Evolutionary conservation across 2,113 vertebrate species (phyloP).

Genomic region (Rhinichthys klamathensis): DNA sequence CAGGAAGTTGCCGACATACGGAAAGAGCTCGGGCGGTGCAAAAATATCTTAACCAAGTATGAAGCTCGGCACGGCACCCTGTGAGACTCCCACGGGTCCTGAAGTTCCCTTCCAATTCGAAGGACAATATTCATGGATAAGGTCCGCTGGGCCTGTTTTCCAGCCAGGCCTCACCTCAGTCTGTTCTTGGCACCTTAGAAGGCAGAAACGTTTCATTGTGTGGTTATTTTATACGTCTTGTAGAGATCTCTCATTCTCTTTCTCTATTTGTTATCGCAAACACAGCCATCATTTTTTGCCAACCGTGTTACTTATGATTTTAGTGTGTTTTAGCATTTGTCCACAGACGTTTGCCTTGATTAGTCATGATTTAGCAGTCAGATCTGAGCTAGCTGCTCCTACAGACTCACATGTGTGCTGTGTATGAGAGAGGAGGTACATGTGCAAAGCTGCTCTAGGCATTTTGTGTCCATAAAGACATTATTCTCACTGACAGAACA

Average conservation of each 20-base stretch:
- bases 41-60: constrained; percentile 87
- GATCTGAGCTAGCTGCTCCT: not conserved
- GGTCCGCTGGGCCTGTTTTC: constrained; percentile 4
- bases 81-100: constrained; percentile 65
- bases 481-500: constrained; percentile 46
- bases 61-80: constrained; percentile 82
- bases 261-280: constrained; percentile 36
- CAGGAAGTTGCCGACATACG: constrained; percentile 87
- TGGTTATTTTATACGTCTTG: constrained; percentile 18
- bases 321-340: constrained; percentile 36
- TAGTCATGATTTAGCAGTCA: constrained; percentile 10
- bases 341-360: not conserved
- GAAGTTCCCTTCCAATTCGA: constrained; percentile 24
- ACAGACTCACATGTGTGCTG: not conserved
- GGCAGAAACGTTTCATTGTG: constrained; percentile 32
- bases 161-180: constrained; percentile 36
- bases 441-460: constrained; percentile 7
- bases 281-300: constrained; percentile 17
- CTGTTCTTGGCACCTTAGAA: constrained; percentile 55
- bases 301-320: constrained; percentile 21
- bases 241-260: constrained; percentile 37
- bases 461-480: not conserved
- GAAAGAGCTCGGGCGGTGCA: constrained; percentile 89
- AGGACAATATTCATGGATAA: constrained; percentile 38
- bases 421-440: constrained; percentile 3